Evolutionary conservation across 2,113 vertebrate species (phyloP).

Genomic region (Embiotoca jacksoni): DNA sequence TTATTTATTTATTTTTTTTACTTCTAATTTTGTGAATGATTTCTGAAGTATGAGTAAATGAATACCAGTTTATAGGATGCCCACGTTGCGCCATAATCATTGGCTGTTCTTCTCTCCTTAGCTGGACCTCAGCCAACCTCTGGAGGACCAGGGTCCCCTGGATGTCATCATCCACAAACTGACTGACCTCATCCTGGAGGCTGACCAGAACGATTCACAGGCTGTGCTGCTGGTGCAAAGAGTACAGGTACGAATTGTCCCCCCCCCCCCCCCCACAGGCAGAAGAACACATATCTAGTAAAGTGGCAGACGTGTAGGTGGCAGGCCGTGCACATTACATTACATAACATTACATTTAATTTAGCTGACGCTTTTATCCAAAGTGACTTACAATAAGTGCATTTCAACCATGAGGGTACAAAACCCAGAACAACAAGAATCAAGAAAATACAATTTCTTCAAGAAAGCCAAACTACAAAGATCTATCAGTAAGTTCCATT

Average conservation of each 20-base stretch:
- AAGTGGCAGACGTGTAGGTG: too few relatives aligned
- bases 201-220: slow-evolving; percentile 97
- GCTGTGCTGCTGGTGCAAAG: slow-evolving; percentile 93
- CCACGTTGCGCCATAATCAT: neutral
- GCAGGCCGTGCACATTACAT: too few relatives aligned
- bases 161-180: slow-evolving; percentile 99
- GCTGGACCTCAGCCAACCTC: slow-evolving; percentile 94
- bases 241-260: slow-evolving; percentile 88
- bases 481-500: too few relatives aligned
- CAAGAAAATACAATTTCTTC: too few relatives aligned
- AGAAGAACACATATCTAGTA: neutral
- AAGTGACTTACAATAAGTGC: too few relatives aligned
- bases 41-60: slow-evolving; percentile 11
- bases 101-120: slow-evolving; percentile 70
- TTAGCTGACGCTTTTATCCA: too few relatives aligned
- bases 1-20: too few relatives aligned
- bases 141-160: slow-evolving; percentile 97
- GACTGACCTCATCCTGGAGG: slow-evolving; percentile 97
- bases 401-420: too few relatives aligned
- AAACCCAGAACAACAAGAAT: too few relatives aligned
- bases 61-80: neutral
- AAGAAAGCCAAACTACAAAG: too few relatives aligned
- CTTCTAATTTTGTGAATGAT: neutral
- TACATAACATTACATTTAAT: too few relatives aligned
- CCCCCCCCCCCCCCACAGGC: neutral